Evolutionary conservation across 2,888 invertebrate species (phyloP), one percentile per base, ranked within the genome.

Genomic region (Aleiodes alternator): DNA sequence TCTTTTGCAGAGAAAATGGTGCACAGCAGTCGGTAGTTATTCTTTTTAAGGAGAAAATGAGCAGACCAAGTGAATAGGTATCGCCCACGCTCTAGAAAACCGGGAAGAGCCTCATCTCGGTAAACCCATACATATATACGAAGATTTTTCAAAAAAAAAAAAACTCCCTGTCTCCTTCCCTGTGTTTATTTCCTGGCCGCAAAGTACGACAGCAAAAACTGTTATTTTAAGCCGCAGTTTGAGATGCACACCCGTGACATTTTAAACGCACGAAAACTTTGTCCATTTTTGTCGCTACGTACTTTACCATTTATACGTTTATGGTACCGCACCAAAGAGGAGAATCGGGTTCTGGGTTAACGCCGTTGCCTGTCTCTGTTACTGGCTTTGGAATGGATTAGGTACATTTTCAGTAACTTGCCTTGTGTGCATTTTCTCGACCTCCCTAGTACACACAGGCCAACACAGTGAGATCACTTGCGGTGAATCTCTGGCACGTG

Each of bases 21-120:
- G 23, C 23, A 1, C 23, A 2, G 23, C 23, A 23, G 23, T 3
- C 34, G 6, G 34, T 3, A 4, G 34, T 72, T 73, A 69, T 66
- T 71, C 69, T 73, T 66, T 61, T 68, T 73, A 48, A 66, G 69
- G 23, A 51, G 57, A 76, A 77, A 66, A 69, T n/a, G 69, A 69
- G 53, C 64, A 72, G 61, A 77, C 72, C 4, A 57, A 57, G 68
- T 75, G 57, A 72, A 78, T 78, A 78, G 76, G 78, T 77, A 79
- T 77, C 80, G 81, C 81, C 79, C 80, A 81, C 79, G 79, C 79
- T 81, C 79, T 78, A 81, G 78, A 81, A 80, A 80, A 78, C 78
- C 75, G 79, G 73, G 75, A 80, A 76, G 80, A 80, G 78, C 73
- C 43, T 66, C 68, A 76, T 72, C 61, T 75, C 31, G 61, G 43